These are phyloP conservation scores for Ormia ochracea DNA, from an alignment of 2,888 invertebrate genomes.

Conservation along the genomic window DNA sequence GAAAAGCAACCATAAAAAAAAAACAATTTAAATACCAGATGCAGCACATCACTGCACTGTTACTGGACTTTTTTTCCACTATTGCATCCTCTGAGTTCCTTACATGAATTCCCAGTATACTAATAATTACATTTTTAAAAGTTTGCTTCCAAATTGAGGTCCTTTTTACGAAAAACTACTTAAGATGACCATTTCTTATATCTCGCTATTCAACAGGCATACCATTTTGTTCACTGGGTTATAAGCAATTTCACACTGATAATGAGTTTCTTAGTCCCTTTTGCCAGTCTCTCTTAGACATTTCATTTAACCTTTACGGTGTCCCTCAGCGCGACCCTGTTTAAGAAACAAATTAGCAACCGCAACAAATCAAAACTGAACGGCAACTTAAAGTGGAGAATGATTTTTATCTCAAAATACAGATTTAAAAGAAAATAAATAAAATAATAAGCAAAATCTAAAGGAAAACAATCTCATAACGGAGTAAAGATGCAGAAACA, in stretches of 20 bases:
- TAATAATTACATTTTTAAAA: too few relatives aligned
- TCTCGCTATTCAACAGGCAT: too few relatives aligned
- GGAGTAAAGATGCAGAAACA: neutral
- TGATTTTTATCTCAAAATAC: constrained; percentile 38
- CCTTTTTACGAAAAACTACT: neutral
- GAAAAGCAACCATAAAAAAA: too few relatives aligned
- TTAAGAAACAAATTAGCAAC: constrained; percentile 27
- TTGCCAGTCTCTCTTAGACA: neutral
- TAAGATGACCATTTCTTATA: too few relatives aligned
- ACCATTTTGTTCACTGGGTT: constrained; percentile 23
- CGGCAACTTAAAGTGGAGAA: neutral
- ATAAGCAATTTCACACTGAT: constrained; percentile 16
- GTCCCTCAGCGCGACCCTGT: constrained; percentile 3
- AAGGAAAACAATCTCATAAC: neutral
- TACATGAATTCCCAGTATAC: too few relatives aligned
- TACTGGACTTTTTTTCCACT: too few relatives aligned
- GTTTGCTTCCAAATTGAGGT: neutral
- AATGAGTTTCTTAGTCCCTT: constrained; percentile 6
- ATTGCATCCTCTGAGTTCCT: too few relatives aligned
- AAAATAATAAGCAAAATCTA: constrained; percentile 7
- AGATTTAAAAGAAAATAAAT: constrained; percentile 43
- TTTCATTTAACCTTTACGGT: constrained; percentile 16
- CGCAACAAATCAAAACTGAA: constrained; percentile 51
- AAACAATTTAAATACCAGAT: too few relatives aligned
- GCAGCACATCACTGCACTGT: too few relatives aligned